Evolutionary conservation across 1,140 invertebrate species (phyloP).

Genomic region (Ericerus pela): DNA sequence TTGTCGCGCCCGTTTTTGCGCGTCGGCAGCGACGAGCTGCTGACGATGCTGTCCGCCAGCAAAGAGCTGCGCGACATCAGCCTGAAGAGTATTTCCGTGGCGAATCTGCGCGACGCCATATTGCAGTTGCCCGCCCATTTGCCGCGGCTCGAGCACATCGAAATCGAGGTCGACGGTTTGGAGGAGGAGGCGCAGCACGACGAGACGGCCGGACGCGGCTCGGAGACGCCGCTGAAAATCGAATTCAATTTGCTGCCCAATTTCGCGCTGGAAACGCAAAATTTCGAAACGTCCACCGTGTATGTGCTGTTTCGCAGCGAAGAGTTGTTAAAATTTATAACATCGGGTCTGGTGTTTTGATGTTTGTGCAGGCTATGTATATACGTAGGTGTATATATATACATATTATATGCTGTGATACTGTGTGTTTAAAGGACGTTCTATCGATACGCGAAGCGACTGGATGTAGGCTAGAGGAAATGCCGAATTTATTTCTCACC

Average conservation of each 20-base stretch:
- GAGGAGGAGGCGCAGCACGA: background rate
- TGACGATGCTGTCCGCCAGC: background rate
- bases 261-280: background rate
- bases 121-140: background rate
- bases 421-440: too few relatives aligned
- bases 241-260: background rate
- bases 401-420: too few relatives aligned
- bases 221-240: background rate
- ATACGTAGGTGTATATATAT: too few relatives aligned
- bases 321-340: conserved; percentile 1
- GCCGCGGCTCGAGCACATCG: background rate
- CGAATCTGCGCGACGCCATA: background rate
- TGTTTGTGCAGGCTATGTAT: too few relatives aligned
- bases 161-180: background rate
- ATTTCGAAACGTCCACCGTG: background rate
- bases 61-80: background rate
- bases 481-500: too few relatives aligned
- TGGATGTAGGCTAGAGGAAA: too few relatives aligned
- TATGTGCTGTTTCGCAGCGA: conserved; percentile 4
- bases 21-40: background rate
- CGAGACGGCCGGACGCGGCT: too few relatives aligned
- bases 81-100: background rate
- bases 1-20: background rate
- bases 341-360: too few relatives aligned
- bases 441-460: too few relatives aligned